phyloP scores from a whole-genome alignment of 2,113 vertebrate genomes.

The Phyllostomus discolor region DNA sequence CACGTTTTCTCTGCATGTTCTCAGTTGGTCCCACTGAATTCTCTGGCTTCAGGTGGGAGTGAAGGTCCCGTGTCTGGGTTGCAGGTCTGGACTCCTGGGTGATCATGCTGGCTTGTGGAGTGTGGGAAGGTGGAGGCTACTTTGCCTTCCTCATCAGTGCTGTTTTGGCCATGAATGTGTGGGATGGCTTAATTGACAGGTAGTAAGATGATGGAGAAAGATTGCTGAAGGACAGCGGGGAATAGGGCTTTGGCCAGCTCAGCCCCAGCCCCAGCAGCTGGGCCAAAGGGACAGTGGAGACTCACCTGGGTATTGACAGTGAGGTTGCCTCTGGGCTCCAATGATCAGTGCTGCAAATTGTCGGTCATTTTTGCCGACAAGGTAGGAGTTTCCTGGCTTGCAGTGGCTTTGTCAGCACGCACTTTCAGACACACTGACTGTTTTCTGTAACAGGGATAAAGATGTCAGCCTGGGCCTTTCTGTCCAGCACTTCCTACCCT shows the following conservation, averaged over 20 bases:
- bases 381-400: background rate
- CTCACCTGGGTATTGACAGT: background rate
- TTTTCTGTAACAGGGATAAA: background rate
- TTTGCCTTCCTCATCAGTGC: background rate
- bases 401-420: background rate
- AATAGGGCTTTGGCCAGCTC: background rate
- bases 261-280: background rate
- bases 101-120: no score
- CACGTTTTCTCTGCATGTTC: fast-evolving
- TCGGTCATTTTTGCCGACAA: fast-evolving
- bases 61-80: fast-evolving
- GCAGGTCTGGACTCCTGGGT: background rate
- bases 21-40: background rate
- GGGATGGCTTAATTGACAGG: background rate
- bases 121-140: fast-evolving
- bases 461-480: background rate
- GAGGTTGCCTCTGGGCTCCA: no score
- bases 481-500: background rate
- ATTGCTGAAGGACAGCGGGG: fast-evolving
- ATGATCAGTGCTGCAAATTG: fast-evolving
- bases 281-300: background rate
- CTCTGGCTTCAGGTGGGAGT: background rate
- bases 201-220: background rate
- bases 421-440: background rate
- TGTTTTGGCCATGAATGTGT: fast-evolving